Conservation (phyloP, 2,888 invertebrate species). For the Scaeva pyrastri region DNA sequence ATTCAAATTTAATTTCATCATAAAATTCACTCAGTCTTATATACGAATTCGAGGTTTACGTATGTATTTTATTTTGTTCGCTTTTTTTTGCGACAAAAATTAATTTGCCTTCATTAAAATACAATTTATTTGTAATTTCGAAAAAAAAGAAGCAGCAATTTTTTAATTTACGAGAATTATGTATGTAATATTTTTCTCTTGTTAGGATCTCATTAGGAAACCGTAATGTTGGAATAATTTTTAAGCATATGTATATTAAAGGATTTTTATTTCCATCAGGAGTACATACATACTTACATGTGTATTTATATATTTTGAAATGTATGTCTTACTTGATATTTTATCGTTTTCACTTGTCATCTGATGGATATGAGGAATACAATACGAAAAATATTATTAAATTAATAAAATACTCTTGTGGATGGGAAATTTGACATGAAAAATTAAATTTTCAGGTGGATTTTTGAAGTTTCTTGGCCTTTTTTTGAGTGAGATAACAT, state of each 20-base stretch:
- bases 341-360: background rate
- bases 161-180: background rate
- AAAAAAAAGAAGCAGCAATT: background rate
- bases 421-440: no score
- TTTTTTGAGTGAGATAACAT: no score
- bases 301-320: background rate
- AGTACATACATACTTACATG: no score
- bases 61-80: background rate
- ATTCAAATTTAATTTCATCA: background rate
- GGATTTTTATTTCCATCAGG: background rate
- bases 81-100: background rate
- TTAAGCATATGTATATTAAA: background rate
- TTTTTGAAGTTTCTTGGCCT: no score
- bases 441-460: no score
- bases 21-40: background rate
- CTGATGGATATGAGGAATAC: background rate
- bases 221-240: background rate
- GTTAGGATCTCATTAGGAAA: background rate
- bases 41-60: background rate
- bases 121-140: background rate
- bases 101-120: constrained; percentile 1
- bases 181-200: background rate
- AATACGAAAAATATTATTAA: background rate
- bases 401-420: background rate
- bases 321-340: background rate